Base-by-base conservation (phyloP, 1,140 invertebrate genomes). In the Drosophila dunni region DNA sequence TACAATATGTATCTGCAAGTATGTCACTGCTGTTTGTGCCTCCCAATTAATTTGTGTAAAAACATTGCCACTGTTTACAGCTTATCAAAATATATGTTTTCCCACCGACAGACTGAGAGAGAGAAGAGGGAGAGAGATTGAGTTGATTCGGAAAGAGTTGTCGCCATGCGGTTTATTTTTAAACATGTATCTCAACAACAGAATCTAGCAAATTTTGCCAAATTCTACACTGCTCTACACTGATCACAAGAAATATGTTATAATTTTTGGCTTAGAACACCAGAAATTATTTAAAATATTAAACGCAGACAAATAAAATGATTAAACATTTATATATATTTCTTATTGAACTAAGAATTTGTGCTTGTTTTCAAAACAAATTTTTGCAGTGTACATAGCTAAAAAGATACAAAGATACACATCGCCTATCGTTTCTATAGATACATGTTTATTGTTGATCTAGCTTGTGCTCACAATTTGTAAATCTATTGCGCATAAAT, bases 1-100 rank as follows among this genome's bases (percentile, higher is more conserved):
- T 65, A 53, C 63, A 36, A 83, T 60, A 75, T 48, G 56, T 61
- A 69, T 81, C 74, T 74, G 69, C 51, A 73, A 83, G 75, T 80
- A 84, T 84, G 81, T 84, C 81, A 81, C 66, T 57, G 78, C 54
- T 60, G 57, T n/a, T 36, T 51, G 24, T 71, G 68, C 63, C 66
- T 79, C 74, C 68, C 40, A 70, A 85, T 85, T 77, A 70, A 75
- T 70, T 61, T 74, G 11, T 78, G 48, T 75, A 62, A 64, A 81
- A 81, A 60, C 73, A 81, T 74, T 73, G 72, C 67, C 67, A 44
- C 56, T 75, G 81, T 85, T 84, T 85, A 75, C 68, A 85, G 78
- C 67, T 80, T 77, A 73, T 58, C 54, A 40, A 51, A 48, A 53
- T 15, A 17, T 57, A 33, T 38, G 38, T 34, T 13, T 50, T 15